Evolutionary conservation across 2,888 invertebrate species (phyloP).

Genomic region (Caenorhabditis doughertyi): DNA sequence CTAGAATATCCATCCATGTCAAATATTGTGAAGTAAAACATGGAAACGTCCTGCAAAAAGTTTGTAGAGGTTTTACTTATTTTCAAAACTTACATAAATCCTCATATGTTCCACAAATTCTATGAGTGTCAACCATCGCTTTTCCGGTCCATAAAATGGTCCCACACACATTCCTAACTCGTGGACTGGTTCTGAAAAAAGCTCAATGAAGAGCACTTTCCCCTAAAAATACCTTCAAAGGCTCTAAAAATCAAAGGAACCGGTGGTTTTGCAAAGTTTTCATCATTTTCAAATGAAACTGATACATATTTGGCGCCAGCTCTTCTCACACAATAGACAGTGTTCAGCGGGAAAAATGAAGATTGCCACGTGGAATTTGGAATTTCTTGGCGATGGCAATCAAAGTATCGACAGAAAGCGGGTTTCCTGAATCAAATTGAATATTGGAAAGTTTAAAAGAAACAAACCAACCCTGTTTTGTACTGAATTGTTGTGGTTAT

Average conservation of each 20-base stretch:
- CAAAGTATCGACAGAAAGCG: slow-evolving; percentile 34
- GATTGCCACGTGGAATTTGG: slow-evolving; percentile 30
- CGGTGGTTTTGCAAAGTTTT: not conserved
- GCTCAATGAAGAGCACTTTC: not conserved
- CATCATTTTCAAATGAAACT: slow-evolving; percentile 6
- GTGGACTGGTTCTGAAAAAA: slow-evolving; percentile 34
- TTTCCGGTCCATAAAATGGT: slow-evolving; percentile 44
- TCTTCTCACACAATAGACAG: slow-evolving; percentile 37
- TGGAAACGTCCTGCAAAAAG: slow-evolving; percentile 31
- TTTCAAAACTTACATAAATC: slow-evolving; percentile 11
- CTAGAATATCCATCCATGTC: slow-evolving; percentile 28
- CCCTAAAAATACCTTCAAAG: slow-evolving; percentile 5
- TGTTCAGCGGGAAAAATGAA: slow-evolving; percentile 29
- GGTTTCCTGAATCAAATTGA: slow-evolving; percentile 5
- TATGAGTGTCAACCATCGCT: slow-evolving; percentile 26
- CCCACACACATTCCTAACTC: slow-evolving; percentile 43
- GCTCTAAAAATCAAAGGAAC: slow-evolving; percentile 37
- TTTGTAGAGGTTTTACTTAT: not conserved
- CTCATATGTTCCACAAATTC: slow-evolving; percentile 49
- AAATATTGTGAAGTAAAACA: slow-evolving; percentile 50
- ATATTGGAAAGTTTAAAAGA: not conserved
- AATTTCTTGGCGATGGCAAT: slow-evolving; percentile 35
- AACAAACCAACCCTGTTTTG: slow-evolving; percentile 25
- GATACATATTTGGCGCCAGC: slow-evolving; percentile 29
- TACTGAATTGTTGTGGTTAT: slow-evolving; percentile 25